Base-by-base conservation (phyloP, 2,797 vertebrate genomes). In the Mico argentatus region DNA sequence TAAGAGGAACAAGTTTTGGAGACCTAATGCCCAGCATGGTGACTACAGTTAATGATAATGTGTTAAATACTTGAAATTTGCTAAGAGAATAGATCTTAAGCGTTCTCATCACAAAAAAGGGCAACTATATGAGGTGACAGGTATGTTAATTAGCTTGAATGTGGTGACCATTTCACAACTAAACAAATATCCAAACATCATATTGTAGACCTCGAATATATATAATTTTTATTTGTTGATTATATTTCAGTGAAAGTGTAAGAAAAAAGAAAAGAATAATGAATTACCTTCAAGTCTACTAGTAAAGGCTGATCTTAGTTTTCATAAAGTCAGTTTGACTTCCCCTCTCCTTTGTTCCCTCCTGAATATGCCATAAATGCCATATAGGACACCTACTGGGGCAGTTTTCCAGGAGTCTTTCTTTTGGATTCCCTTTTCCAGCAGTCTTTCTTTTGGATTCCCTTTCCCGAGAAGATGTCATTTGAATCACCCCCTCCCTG, bases 221-320 rank as follows among this genome's bases (percentile, higher is more conserved):
- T 24, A 24, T 61, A 50, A 26, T 15, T 59, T 95, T 55, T 72
- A 27, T 41, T 67, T 64, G 33, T 85, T 36, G 50, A 20, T 77
- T 70, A 59, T 41, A 70, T 41, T 50, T 92, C 14, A 59, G 41
- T 41, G 79, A 50, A 79, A 84, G 3, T 48, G 12, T 79, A 81
- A 50, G 50, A n/a, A 81, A 72, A 72, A 70, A 20, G 41, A 88
- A 79, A 92, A 30, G 48, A 72, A 84, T 64, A 61, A 72, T 19
- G 44, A 57, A 30, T 89, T 86, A 46, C 39, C 27, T 95, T 90
- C 64, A 79, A 90, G 59, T 83, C 84, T 85, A 85, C 90, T 44
- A 81, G 48, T 24, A 77, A 85, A 92, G 20, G 39, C n/a, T 55
- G 90, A 86, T 72, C 59, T 80, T 19, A 41, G 4, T 91, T 94